phyloP scores from a whole-genome alignment of 2,888 invertebrate genomes.

The Nephrotoma appendiculata region DNA sequence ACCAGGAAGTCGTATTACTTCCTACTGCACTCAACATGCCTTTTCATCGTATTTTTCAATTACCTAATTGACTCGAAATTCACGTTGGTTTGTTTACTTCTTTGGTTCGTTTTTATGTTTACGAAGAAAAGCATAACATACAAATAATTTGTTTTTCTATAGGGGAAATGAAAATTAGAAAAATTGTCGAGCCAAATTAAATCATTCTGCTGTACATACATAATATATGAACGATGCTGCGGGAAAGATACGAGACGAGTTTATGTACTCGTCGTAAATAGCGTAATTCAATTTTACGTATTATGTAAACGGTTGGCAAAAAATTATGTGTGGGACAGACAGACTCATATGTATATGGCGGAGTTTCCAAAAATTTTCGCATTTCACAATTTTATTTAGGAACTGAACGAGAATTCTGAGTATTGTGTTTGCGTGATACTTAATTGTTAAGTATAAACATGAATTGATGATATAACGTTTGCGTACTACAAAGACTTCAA shows the following conservation, averaged over 20 bases:
- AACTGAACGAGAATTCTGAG: too few species aligned
- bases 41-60: not conserved
- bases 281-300: too few species aligned
- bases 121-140: not conserved
- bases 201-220: not conserved
- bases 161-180: not conserved
- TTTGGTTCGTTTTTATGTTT: not conserved
- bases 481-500: too few species aligned
- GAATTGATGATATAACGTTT: too few species aligned
- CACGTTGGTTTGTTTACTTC: not conserved
- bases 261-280: too few species aligned
- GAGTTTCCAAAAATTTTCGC: too few species aligned
- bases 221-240: not conserved
- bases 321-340: too few species aligned
- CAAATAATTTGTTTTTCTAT: not conserved
- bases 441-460: too few species aligned
- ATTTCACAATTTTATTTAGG: too few species aligned
- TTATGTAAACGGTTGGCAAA: too few species aligned
- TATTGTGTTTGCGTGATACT: too few species aligned
- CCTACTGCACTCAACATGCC: not conserved
- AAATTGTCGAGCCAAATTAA: not conserved
- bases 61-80: not conserved
- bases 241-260: not conserved
- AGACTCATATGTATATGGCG: too few species aligned
- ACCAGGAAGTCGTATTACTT: not conserved